Evolutionary conservation across 1,140 invertebrate genomes (phyloP).

Genomic region (Bombus breviceps): DNA sequence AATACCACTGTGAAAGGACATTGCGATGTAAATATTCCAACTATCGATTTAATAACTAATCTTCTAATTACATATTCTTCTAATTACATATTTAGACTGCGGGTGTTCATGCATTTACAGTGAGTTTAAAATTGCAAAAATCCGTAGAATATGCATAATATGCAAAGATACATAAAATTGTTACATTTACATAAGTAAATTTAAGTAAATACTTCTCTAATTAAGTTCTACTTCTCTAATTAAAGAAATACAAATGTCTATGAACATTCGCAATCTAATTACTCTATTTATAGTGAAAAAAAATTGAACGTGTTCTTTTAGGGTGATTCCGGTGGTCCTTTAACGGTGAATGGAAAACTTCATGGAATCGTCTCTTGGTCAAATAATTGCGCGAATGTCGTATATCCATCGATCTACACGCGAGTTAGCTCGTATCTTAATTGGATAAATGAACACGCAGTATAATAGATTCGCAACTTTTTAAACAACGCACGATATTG

Average conservation of each 20-base stretch:
- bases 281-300: rapidly evolving
- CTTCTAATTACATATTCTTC: background rate
- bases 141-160: too few species aligned
- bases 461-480: background rate
- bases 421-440: conserved; percentile 63
- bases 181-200: too few species aligned
- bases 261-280: background rate
- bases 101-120: background rate
- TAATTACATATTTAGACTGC: too few species aligned
- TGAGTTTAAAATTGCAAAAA: background rate
- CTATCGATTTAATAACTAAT: background rate
- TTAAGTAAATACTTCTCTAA: background rate
- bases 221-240: background rate
- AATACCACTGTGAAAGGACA: conserved; percentile 42
- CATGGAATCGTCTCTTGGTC: conserved; percentile 81
- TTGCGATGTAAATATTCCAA: conserved; percentile 54
- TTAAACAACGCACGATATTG: too few species aligned
- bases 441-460: conserved; percentile 55
- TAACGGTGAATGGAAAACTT: conserved; percentile 78
- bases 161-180: too few species aligned
- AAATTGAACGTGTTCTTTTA: conserved; percentile 54
- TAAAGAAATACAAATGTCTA: background rate
- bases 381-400: conserved; percentile 74
- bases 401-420: conserved; percentile 78
- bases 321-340: conserved; percentile 84